Percentiles rank a stretch among this genome's conserved stretches.
Evolutionary conservation across 2,888 invertebrate species (phyloP).

Genomic region (Aphidius colemani): DNA sequence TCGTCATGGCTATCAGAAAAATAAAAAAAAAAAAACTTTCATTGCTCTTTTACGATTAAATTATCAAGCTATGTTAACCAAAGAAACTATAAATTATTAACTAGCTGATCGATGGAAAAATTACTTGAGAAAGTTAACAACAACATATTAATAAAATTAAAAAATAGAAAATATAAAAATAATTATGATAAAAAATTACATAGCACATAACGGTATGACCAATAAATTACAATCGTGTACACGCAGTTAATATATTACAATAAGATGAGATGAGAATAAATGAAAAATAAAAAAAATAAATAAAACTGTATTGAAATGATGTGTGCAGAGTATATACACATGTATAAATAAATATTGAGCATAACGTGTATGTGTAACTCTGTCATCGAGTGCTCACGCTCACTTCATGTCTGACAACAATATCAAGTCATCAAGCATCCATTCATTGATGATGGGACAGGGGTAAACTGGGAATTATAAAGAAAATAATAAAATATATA

Average conservation of each 20-base stretch:
- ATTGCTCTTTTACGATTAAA: too few species aligned
- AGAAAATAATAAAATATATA: slow-evolving; percentile 6
- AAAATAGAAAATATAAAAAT: too few species aligned
- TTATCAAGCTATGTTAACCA: too few species aligned
- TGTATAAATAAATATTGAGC: too few species aligned
- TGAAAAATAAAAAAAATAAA: slow-evolving; percentile 2
- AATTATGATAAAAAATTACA: too few species aligned
- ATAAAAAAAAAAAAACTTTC: too few species aligned
- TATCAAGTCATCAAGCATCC: slow-evolving; percentile 55
- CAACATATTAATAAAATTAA: too few species aligned
- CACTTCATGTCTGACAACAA: slow-evolving; percentile 36
- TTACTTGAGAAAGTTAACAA: too few species aligned
- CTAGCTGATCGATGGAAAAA: too few species aligned
- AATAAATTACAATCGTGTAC: slow-evolving; percentile 7
- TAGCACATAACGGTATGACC: slow-evolving; percentile 18
- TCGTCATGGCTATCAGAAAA: too few species aligned
- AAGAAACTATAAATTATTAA: too few species aligned
- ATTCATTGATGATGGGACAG: slow-evolving; percentile 38
- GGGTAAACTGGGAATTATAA: slow-evolving; percentile 1
- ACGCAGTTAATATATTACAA: slow-evolving; percentile 9
- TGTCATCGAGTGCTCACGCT: slow-evolving; percentile 11
- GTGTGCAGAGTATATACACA: not conserved
- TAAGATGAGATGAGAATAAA: slow-evolving; percentile 3
- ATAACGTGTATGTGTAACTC: slow-evolving; percentile 1
- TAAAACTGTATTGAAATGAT: slow-evolving; percentile 3